phyloP scores from a whole-genome alignment of 2,888 invertebrate genomes.

The Tenthredo distinguenda region DNA sequence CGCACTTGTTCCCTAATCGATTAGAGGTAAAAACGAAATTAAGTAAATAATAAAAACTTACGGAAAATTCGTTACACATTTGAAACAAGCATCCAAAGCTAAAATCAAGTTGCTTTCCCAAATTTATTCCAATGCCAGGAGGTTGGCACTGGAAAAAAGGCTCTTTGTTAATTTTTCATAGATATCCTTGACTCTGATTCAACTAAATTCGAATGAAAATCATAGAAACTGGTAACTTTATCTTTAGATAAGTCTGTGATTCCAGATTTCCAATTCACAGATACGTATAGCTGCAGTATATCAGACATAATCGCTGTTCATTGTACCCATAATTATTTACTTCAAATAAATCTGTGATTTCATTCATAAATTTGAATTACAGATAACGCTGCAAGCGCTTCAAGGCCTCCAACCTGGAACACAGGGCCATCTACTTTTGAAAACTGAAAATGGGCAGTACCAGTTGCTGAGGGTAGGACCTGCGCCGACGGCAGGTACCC shows the following conservation, averaged over 20 bases:
- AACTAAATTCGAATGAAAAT: neutral
- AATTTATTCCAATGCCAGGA: no score
- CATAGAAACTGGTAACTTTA: neutral
- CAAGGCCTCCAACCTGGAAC: conserved; percentile 91
- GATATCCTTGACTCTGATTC: no score
- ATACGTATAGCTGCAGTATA: neutral
- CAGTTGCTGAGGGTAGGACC: conserved; percentile 95
- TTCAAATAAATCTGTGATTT: neutral
- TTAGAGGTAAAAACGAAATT: neutral
- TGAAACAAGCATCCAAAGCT: no score
- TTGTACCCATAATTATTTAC: neutral
- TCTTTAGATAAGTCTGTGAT: neutral
- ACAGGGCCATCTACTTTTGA: conserved; percentile 93
- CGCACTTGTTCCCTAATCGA: neutral
- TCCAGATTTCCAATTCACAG: neutral
- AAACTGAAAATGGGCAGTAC: conserved; percentile 98
- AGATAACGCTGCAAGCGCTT: conserved; percentile 93
- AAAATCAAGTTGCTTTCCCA: no score
- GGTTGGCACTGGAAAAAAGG: no score
- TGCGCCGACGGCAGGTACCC: conserved; percentile 82
- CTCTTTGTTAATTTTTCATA: no score
- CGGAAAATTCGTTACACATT: no score
- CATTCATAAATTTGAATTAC: conserved; percentile 74
- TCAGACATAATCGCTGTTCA: neutral
- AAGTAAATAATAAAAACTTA: neutral